phyloP scores from a whole-genome alignment of 2,888 invertebrate genomes.

The Aproaerema taeniolella region DNA sequence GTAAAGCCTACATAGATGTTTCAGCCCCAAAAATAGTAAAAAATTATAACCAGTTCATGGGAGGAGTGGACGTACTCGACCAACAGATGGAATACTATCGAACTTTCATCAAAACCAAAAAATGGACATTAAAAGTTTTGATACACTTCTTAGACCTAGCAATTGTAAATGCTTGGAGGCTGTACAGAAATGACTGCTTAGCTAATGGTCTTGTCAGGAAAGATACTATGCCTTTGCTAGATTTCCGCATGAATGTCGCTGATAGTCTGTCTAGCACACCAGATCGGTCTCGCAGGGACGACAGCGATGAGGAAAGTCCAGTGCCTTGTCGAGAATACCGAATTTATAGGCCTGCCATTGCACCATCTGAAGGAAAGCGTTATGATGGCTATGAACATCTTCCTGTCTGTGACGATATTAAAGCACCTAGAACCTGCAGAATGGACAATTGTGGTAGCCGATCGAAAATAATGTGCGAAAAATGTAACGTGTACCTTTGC shows the following conservation, averaged over 20 bases:
- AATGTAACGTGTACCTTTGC: not conserved
- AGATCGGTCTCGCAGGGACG: too few species aligned
- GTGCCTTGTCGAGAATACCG: too few species aligned
- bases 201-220: too few species aligned
- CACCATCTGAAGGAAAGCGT: not conserved
- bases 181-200: constrained; percentile 1
- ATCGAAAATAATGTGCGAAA: not conserved
- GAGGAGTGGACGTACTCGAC: constrained; percentile 19
- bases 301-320: not conserved
- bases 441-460: not conserved
- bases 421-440: not conserved
- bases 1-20: constrained; percentile 16
- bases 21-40: constrained; percentile 16
- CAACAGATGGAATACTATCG: constrained; percentile 21
- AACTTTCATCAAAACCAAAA: constrained; percentile 19
- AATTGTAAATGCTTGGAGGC: constrained; percentile 7
- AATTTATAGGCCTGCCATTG: not conserved
- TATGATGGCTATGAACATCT: not conserved
- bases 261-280: not conserved
- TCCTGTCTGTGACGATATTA: not conserved
- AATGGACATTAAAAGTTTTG: constrained; percentile 9
- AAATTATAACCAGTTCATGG: constrained; percentile 15
- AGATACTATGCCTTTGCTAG: too few species aligned
- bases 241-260: not conserved
- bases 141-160: constrained; percentile 1